Percentiles rank a stretch among this genome's conserved stretches.
Conservation (phyloP, 64 coral and sea anemone genomes). For the Hydrozoanthus tunicans region DNA sequence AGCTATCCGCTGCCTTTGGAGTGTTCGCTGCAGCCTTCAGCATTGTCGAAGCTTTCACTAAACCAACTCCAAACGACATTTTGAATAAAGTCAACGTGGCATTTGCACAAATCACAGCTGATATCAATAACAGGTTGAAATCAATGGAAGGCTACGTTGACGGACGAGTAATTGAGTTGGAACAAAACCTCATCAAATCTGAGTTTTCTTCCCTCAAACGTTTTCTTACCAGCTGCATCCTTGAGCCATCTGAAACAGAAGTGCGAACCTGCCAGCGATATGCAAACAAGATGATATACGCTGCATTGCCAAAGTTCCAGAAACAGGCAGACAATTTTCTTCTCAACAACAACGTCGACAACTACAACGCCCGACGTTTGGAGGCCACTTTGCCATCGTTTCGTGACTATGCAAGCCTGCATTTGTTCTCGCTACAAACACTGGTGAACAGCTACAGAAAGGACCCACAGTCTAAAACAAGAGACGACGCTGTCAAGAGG, state of each 20-base stretch:
- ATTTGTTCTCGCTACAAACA: conserved; percentile 21
- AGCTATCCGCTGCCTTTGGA: conserved; percentile 40
- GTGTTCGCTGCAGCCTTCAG: conserved; percentile 39
- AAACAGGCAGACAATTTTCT: not conserved
- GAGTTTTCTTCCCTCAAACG: not conserved
- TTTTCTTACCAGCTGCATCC: not conserved
- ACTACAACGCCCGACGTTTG: not conserved
- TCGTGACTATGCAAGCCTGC: conserved; percentile 39
- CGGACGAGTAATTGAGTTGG: conserved; percentile 5
- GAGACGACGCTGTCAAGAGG: not conserved
- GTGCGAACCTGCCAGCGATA: conserved; percentile 8
- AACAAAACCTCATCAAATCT: conserved; percentile 9
- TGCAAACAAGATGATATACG: conserved; percentile 18
- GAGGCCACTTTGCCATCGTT: conserved; percentile 27
- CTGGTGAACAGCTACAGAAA: conserved; percentile 40
- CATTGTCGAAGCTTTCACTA: conserved; percentile 15
- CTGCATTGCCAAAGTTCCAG: conserved; percentile 25
- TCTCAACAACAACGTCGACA: not conserved
- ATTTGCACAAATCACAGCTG: conserved; percentile 29
- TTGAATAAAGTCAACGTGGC: conserved; percentile 37
- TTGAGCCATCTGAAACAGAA: not conserved
- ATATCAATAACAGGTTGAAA: conserved; percentile 14
- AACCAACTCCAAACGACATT: conserved; percentile 43
- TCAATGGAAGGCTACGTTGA: conserved; percentile 46
- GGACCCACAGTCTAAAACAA: not conserved